These are phyloP conservation scores for Melanostoma mellinum DNA, from an alignment of 2,888 invertebrate species.

Conservation along the genomic window DNA sequence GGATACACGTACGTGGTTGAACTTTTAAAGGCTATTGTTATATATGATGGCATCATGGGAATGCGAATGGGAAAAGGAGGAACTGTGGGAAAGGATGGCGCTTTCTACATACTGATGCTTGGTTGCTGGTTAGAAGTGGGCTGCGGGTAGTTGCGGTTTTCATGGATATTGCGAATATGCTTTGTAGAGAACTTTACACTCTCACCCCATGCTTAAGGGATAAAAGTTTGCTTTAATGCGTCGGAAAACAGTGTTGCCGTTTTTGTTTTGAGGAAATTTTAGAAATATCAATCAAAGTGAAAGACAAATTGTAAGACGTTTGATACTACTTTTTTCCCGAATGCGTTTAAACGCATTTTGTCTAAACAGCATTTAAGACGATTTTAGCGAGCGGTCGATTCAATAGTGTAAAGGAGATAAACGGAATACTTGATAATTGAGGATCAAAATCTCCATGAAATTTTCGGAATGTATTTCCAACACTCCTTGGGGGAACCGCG, in stretches of 20 bases:
- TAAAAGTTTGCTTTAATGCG: slow-evolving; percentile 65
- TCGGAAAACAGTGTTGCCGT: slow-evolving; percentile 59
- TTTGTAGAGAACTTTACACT: slow-evolving; percentile 2
- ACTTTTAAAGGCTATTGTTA: slow-evolving; percentile 38
- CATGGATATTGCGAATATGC: slow-evolving; percentile 38
- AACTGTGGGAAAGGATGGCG: slow-evolving; percentile 1
- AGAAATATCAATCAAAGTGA: not conserved
- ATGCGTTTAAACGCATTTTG: too few species aligned
- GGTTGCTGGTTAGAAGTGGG: slow-evolving; percentile 26
- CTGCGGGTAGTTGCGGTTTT: slow-evolving; percentile 59
- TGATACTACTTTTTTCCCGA: too few species aligned
- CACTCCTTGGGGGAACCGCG: too few species aligned
- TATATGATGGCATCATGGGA: not conserved
- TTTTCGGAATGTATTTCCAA: too few species aligned
- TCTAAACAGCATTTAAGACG: too few species aligned
- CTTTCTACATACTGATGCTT: slow-evolving; percentile 10
- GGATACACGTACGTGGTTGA: slow-evolving; percentile 57
- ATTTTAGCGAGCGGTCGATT: too few species aligned
- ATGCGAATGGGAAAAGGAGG: not conserved
- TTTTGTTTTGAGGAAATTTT: not conserved
- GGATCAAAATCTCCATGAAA: too few species aligned
- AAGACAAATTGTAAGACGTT: too few species aligned
- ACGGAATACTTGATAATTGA: too few species aligned
- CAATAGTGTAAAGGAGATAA: not conserved
- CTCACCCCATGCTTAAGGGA: slow-evolving; percentile 18